Percentiles rank a stretch among this genome's conserved stretches.
These are phyloP conservation scores for Nemurella pictetii DNA, from an alignment of 2,888 invertebrate genomes.

Conservation along the genomic window DNA sequence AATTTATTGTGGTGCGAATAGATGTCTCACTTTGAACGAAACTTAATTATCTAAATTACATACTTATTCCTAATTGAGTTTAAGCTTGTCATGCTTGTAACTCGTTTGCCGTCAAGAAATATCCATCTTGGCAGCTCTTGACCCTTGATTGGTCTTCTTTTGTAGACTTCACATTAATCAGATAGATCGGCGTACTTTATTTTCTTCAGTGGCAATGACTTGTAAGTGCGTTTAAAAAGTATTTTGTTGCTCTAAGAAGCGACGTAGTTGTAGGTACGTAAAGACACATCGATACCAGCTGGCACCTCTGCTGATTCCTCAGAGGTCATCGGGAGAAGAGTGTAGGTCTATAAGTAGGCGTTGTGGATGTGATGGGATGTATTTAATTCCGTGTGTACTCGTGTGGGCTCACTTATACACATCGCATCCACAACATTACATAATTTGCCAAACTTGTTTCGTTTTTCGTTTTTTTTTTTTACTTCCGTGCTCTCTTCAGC, in stretches of 20 bases:
- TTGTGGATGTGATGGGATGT: neutral
- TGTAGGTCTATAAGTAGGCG: neutral
- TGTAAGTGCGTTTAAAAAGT: neutral
- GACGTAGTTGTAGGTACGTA: neutral
- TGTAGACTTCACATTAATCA: neutral
- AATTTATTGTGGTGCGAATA: neutral
- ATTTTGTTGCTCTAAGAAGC: neutral
- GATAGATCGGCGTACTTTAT: neutral
- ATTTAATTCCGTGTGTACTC: neutral
- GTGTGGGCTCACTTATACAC: slow-evolving; percentile 6
- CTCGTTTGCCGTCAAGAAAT: neutral
- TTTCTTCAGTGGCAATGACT: neutral
- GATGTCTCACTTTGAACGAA: neutral
- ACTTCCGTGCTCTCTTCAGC: slow-evolving; percentile 2
- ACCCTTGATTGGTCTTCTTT: neutral
- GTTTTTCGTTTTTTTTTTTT: neutral
- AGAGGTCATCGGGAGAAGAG: slow-evolving; percentile 9
- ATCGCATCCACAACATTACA: neutral
- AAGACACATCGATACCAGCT: neutral
- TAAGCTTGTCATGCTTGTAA: neutral
- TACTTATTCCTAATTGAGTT: neutral
- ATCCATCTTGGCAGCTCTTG: neutral
- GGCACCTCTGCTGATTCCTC: neutral
- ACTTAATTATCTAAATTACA: neutral
- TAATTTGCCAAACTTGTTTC: slow-evolving; percentile 12